Evolutionary conservation across 2,888 invertebrate species (phyloP).

Genomic region (Athripsodes cinereus): DNA sequence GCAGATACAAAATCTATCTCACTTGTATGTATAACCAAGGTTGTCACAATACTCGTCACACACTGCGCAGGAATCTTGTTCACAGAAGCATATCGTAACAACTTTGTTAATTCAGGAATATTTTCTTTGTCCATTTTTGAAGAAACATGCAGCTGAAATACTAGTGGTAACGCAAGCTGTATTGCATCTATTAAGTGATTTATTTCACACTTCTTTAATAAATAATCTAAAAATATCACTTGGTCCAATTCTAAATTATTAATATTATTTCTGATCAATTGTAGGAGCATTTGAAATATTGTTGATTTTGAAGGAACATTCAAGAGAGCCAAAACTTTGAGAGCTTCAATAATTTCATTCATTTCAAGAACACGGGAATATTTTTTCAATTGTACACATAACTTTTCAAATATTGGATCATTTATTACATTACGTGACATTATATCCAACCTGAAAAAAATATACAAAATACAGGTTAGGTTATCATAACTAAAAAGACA

Average conservation of each 20-base stretch:
- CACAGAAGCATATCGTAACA: slow-evolving; percentile 48
- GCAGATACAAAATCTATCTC: slow-evolving; percentile 42
- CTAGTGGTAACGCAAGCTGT: slow-evolving; percentile 57
- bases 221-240: slow-evolving; percentile 56
- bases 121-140: slow-evolving; percentile 53
- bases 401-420: slow-evolving; percentile 50
- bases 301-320: slow-evolving; percentile 52
- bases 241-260: slow-evolving; percentile 55
- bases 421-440: slow-evolving; percentile 43
- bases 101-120: slow-evolving; percentile 44
- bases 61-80: slow-evolving; percentile 47
- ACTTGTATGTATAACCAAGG: slow-evolving; percentile 43
- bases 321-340: slow-evolving; percentile 54
- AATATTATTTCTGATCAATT: slow-evolving; percentile 54
- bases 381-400: slow-evolving; percentile 53
- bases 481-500: too few relatives aligned
- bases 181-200: slow-evolving; percentile 59
- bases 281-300: slow-evolving; percentile 57
- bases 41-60: slow-evolving; percentile 48
- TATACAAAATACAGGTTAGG: too few relatives aligned
- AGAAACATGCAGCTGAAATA: slow-evolving; percentile 58
- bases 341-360: slow-evolving; percentile 51
- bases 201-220: slow-evolving; percentile 46
- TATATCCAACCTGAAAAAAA: slow-evolving; percentile 34
- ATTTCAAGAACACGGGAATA: slow-evolving; percentile 48